Evolutionary conservation across 2,113 vertebrate species (phyloP), one percentile per base, ranked within the genome.

Genomic region (Naja naja): DNA sequence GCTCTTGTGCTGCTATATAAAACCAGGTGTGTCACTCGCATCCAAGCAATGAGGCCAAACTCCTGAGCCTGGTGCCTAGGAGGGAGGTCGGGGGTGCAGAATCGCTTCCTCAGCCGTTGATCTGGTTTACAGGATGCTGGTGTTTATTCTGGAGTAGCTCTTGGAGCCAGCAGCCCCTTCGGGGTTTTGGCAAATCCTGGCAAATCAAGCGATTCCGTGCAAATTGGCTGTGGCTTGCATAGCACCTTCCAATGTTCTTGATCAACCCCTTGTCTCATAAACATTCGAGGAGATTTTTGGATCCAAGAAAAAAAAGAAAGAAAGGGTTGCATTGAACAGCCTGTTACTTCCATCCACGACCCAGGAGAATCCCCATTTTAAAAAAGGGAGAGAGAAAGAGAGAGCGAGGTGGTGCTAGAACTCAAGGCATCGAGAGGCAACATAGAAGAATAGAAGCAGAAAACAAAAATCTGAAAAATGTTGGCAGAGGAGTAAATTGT

Each of bases 201-300:
- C 22, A 90, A 53, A 54, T 52, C 34, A 58, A 23, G 16, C 90
- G 22, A 52, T 34, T 9, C 93, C 64, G 91, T 49, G 47, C 34
- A 0, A 74, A 55, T 90, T 39, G 93, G 92, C 90, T 91, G 89
- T 0, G 87, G 93, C 14, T 93, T 93, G 0, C 74, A 34, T 54
- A 6, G 94, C 87, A 94, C 88, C 55, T 91, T 64, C 87, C 39
- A 2, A 56, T 45, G 30, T 0, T 88, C 1, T 2, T 0, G 39
- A 0, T 95, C 94, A 94, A 95, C 93, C 93, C 34, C 88, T n/a
- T 49, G 1, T 0, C 34, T 30, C 69, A n/a, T 93, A 1, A 34
- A 87, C 47, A 43, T 54, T 1, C 0, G 0, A 0, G 5, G 85
- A 20, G 27, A 92, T 92, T 0, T 22, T 12, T 12, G 0, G 64